Evolutionary conservation across 1,140 invertebrate genomes (phyloP).

Genomic region (Frieseomelitta varia): DNA sequence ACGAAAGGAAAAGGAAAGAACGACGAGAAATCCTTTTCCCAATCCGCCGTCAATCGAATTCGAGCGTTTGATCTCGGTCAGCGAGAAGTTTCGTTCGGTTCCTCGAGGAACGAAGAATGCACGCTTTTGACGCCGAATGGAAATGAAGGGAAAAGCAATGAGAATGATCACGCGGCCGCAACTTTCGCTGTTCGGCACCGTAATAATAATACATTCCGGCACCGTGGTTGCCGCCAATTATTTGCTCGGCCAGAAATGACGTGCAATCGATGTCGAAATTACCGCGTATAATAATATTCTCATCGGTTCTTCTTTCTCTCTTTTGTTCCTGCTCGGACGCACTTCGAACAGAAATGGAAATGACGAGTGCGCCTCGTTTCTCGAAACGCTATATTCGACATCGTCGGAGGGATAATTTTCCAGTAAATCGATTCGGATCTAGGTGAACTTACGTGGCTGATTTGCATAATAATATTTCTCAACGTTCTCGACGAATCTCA

Average conservation of each 20-base stretch:
- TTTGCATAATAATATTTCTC: too few species aligned
- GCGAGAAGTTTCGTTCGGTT: not conserved
- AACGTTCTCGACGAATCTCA: not conserved
- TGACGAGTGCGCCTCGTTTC: too few species aligned
- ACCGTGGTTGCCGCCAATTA: slow-evolving; percentile 2
- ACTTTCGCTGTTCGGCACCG: slow-evolving; percentile 1
- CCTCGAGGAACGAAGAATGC: not conserved
- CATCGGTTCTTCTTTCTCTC: not conserved
- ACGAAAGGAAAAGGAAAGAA: too few species aligned
- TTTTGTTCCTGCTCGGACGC: not conserved
- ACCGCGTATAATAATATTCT: slow-evolving; percentile 14
- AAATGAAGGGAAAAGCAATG: not conserved
- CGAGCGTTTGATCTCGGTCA: not conserved
- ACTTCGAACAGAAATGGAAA: not conserved
- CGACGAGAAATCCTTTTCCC: too few species aligned
- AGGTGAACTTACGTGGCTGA: too few species aligned
- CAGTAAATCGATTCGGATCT: too few species aligned
- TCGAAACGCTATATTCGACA: too few species aligned
- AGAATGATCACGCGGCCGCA: not conserved
- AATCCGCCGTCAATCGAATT: not conserved
- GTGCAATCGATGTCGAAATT: slow-evolving; percentile 8
- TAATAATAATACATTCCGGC: slow-evolving; percentile 31
- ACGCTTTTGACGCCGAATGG: not conserved
- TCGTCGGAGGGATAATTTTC: too few species aligned
- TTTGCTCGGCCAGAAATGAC: not conserved